Evolutionary conservation across 2,888 invertebrate genomes (phyloP).

Genomic region (Phyllotreta striolata): DNA sequence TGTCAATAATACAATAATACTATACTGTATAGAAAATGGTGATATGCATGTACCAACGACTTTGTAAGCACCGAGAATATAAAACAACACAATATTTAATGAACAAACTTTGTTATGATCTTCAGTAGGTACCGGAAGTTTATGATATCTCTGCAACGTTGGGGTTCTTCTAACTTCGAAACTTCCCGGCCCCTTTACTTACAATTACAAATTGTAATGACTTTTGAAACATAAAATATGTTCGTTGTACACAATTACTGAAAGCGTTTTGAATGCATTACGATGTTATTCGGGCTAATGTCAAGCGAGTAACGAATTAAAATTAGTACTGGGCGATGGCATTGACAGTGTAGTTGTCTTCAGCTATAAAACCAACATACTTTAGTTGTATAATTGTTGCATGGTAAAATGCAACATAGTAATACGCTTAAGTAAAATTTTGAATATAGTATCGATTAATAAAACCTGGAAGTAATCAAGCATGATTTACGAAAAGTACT

Average conservation of each 20-base stretch:
- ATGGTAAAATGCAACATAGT: constrained; percentile 8
- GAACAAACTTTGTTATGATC: constrained; percentile 22
- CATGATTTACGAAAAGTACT: too few relatives aligned
- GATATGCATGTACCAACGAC: not conserved
- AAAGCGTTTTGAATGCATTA: constrained; percentile 13
- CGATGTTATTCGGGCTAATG: constrained; percentile 8
- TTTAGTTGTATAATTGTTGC: constrained; percentile 5
- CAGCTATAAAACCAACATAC: not conserved
- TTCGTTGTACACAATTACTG: constrained; percentile 13
- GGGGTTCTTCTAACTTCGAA: constrained; percentile 5
- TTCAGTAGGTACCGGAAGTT: constrained; percentile 8
- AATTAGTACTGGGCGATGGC: not conserved
- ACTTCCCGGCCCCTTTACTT: constrained; percentile 3
- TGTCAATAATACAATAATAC: too few relatives aligned
- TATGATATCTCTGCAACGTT: constrained; percentile 6
- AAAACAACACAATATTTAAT: constrained; percentile 20
- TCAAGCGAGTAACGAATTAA: not conserved
- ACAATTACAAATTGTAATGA: constrained; percentile 23
- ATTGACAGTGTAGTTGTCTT: constrained; percentile 7
- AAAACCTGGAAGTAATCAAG: too few relatives aligned
- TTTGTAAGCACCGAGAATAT: not conserved
- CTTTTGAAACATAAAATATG: constrained; percentile 15
- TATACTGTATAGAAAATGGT: too few relatives aligned
- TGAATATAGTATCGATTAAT: too few relatives aligned
- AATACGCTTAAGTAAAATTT: too few relatives aligned